Base-by-base conservation (phyloP, 2,797 vertebrate species). In the Pempheris klunzingeri region DNA sequence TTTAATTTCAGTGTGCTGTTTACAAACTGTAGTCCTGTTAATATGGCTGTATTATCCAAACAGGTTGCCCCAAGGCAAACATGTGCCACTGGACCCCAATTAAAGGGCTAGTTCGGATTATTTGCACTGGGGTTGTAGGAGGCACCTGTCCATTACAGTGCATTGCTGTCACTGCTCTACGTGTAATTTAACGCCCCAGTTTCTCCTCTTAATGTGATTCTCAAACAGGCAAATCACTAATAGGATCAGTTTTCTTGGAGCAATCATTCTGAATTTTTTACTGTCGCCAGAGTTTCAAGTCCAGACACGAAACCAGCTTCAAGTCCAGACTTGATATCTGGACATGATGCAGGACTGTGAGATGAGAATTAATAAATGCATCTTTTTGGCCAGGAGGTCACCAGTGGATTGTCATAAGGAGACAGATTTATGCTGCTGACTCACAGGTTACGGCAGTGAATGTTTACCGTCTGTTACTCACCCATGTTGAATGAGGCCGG, bases 231-330 rank as follows among this genome's bases (percentile, higher is more conserved):
- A 43, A 5, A 60, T 71, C 4, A 38, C 7, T 32, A 30, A 20
- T 9, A 22, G 30, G 18, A 32, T 59, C 0, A 4, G 2, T 41
- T 62, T 47, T 43, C 14, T 5, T 9, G n/a, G 11, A 38, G 39
- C 5, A 44, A 30, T 58, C 64, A 26, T 32, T 59, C n/a, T 28
- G n/a, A 47, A 38, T 73, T 62, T 30, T 73, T 62, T 30, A 59
- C 44, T 38, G 7, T 50, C 17, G 49, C 49, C 17, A 58, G 18
- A 1, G 26, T 59, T 39, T 77, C 70, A 70, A 54, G 78, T 55
- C 22, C 18, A 66, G 59, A 54, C 74, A 44, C 32, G 74, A 82
- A 73, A 54, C 52, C 70, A 1, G 46, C 10, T 59, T 69, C 74
- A 74, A 2, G 65, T 82, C n/a, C 18, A 52, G 58, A 50, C 70